Conservation (phyloP, 2,113 vertebrate species). For the Delphinus delphis region DNA sequence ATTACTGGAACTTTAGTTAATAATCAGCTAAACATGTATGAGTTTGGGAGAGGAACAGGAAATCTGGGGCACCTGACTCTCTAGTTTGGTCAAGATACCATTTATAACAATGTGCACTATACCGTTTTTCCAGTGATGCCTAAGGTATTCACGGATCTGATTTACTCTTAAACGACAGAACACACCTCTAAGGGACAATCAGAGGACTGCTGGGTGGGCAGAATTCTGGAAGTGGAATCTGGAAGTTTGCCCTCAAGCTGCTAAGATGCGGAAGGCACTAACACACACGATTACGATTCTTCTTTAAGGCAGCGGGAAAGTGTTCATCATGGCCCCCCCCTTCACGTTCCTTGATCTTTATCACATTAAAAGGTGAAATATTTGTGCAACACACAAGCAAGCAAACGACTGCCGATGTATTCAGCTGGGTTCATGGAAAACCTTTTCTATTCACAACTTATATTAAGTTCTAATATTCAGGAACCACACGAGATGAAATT, state of each 20-base stretch:
- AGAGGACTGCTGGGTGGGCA: neutral
- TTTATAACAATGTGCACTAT: accelerated
- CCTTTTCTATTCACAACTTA: too few relatives aligned
- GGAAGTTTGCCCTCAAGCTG: neutral
- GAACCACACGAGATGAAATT: neutral
- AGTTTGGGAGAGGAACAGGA: neutral
- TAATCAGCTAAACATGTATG: neutral
- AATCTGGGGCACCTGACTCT: neutral
- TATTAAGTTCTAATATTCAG: neutral
- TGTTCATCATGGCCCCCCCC: accelerated
- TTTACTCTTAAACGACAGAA: too few relatives aligned
- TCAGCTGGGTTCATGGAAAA: too few relatives aligned
- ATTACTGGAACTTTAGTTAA: neutral
- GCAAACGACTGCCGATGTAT: neutral
- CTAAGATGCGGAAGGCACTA: too few relatives aligned
- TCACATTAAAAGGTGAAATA: neutral
- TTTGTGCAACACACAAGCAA: neutral
- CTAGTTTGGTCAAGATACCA: accelerated
- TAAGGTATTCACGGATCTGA: too few relatives aligned
- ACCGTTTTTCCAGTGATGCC: accelerated
- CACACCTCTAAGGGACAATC: accelerated
- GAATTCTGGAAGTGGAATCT: neutral
- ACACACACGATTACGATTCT: neutral
- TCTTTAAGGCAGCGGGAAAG: accelerated
- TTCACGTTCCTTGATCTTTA: accelerated